Conservation (phyloP, 2,113 vertebrate species). For the Mohoua ochrocephala region DNA sequence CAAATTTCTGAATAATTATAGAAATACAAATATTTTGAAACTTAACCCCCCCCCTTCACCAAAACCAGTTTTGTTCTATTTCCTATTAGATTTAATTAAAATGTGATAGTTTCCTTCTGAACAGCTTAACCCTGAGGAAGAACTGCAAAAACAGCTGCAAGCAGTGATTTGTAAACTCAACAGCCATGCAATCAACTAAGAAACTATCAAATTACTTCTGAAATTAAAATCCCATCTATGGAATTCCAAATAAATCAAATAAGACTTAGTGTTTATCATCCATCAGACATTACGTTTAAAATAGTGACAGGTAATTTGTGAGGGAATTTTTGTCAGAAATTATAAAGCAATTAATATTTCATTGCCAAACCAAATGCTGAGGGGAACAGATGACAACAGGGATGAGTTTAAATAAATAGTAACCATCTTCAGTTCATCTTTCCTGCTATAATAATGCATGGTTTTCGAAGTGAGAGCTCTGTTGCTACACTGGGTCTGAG, state of each 20-base stretch:
- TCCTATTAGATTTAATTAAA: background rate
- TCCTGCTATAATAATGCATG: background rate
- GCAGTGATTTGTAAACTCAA: background rate
- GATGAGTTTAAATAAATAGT: background rate
- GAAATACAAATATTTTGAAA: background rate
- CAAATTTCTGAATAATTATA: background rate
- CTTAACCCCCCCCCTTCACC: rapidly evolving
- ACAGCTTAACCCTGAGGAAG: background rate
- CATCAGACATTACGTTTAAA: background rate
- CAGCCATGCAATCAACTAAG: background rate
- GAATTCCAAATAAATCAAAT: background rate
- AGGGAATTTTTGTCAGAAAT: background rate
- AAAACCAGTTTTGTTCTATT: background rate
- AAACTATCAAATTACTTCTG: background rate
- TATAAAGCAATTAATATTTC: background rate
- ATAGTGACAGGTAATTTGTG: background rate
- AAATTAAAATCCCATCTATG: background rate
- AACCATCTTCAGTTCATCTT: background rate
- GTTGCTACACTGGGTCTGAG: background rate
- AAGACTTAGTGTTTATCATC: background rate
- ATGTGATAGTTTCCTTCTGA: background rate
- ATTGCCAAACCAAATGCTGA: background rate
- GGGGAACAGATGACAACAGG: background rate
- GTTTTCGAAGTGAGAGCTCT: background rate
- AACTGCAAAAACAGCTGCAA: background rate